These are phyloP conservation scores for Ceratosolen fusciceps DNA, from an alignment of 1,140 invertebrate species.

Conservation along the genomic window DNA sequence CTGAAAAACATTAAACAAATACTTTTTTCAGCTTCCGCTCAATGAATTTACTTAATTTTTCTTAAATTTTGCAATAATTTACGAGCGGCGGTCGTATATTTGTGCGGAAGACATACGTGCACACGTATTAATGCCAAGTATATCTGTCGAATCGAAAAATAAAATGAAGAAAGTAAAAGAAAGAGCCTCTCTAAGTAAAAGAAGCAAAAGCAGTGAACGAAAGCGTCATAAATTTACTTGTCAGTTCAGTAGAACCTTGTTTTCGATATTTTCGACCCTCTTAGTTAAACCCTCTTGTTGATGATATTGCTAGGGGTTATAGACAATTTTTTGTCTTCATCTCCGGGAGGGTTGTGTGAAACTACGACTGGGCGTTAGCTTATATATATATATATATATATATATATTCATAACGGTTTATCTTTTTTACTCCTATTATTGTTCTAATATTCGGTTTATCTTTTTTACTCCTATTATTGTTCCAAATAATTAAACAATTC, in stretches of 20 bases:
- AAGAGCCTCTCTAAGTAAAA: background rate
- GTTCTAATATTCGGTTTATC: background rate
- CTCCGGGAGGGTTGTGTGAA: background rate
- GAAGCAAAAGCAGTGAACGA: constrained; percentile 15
- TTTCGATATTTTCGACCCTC: constrained; percentile 44
- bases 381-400: constrained; percentile 4
- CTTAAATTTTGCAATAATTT: background rate
- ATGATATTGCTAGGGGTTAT: constrained; percentile 22
- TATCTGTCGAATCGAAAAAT: background rate
- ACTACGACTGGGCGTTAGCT: constrained; percentile 23
- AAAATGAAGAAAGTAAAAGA: constrained; percentile 15
- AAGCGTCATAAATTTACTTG: constrained; percentile 33
- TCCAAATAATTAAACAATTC: too few relatives aligned
- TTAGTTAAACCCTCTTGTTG: constrained; percentile 36
- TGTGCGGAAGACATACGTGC: background rate
- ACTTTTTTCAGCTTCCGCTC: background rate
- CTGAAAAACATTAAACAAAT: constrained; percentile 2
- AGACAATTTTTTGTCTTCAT: constrained; percentile 22
- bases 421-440: constrained; percentile 1
- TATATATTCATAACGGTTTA: constrained; percentile 24
- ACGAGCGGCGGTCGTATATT: background rate
- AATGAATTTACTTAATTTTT: background rate
- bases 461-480: background rate
- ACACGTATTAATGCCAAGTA: background rate
- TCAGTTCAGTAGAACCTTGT: constrained; percentile 27